Conservation (phyloP, 2,888 invertebrate species). For the Operophtera brumata region DNA sequence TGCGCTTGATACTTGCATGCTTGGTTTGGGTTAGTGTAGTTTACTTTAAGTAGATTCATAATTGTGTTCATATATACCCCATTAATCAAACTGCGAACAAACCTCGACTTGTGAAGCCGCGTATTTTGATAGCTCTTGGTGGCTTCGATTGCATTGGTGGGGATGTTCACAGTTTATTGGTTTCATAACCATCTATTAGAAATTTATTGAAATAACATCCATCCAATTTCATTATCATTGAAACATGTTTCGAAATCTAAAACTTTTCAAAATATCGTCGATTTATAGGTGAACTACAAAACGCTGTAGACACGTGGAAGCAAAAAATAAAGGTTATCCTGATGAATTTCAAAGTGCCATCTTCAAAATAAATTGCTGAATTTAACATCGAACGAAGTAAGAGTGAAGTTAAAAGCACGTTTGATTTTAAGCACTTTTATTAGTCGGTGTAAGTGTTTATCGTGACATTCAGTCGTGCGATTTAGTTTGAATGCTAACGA, state of each 20-base stretch:
- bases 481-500: not conserved
- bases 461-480: not conserved
- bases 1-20: conserved; percentile 25
- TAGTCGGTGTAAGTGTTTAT: conserved; percentile 12
- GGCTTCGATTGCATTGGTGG: not conserved
- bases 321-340: conserved; percentile 56
- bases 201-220: not conserved
- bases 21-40: conserved; percentile 11
- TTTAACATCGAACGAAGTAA: conserved; percentile 26
- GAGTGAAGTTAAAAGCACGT: conserved; percentile 22
- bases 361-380: conserved; percentile 28
- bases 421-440: conserved; percentile 10
- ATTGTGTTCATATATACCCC: not conserved
- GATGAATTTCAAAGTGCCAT: conserved; percentile 49
- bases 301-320: conserved; percentile 39
- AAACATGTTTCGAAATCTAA: not conserved
- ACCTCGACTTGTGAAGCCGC: not conserved
- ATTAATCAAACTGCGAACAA: not conserved
- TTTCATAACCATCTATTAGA: not conserved
- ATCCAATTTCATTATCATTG: not conserved
- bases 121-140: too few relatives aligned
- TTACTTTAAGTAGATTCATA: not conserved
- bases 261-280: conserved; percentile 21
- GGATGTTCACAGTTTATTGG: conserved; percentile 5
- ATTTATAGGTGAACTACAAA: conserved; percentile 51